These are phyloP conservation scores for Meandrusa payeni DNA, from an alignment of 2,888 invertebrate genomes.

Conservation along the genomic window DNA sequence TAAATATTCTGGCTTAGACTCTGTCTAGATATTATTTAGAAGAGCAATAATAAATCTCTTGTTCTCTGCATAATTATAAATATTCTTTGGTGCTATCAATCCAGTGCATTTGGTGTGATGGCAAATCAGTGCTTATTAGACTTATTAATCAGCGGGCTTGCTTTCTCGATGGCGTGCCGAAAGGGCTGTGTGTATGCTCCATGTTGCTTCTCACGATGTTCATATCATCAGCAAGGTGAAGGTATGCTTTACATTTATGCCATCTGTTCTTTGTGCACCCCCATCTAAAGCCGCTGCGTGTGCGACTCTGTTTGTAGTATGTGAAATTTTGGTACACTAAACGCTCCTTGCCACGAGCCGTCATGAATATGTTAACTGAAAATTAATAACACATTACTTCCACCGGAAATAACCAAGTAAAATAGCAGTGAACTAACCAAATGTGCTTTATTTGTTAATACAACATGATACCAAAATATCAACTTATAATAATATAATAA, in stretches of 20 bases:
- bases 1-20: too few relatives aligned
- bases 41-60: too few relatives aligned
- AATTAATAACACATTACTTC: conserved; percentile 30
- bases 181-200: conserved; percentile 66
- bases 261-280: conserved; percentile 74
- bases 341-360: conserved; percentile 66
- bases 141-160: conserved; percentile 1
- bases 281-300: conserved; percentile 66
- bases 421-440: neutral
- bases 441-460: neutral
- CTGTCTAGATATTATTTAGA: too few relatives aligned
- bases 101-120: too few relatives aligned
- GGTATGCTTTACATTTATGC: conserved; percentile 68
- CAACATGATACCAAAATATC: too few relatives aligned
- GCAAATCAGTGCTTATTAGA: too few relatives aligned
- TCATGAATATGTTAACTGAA: conserved; percentile 78
- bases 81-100: too few relatives aligned
- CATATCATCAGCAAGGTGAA: conserved; percentile 68
- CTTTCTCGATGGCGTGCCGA: conserved; percentile 34
- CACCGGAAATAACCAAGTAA: neutral
- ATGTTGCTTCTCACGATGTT: conserved; percentile 68
- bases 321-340: conserved; percentile 63
- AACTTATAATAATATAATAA: too few relatives aligned
- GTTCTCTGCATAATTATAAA: too few relatives aligned
- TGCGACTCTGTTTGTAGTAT: conserved; percentile 70